Evolutionary conservation across 2,113 vertebrate genomes (phyloP), one percentile per base, ranked within the genome.

Genomic region (Chascanopsetta lugubris): DNA sequence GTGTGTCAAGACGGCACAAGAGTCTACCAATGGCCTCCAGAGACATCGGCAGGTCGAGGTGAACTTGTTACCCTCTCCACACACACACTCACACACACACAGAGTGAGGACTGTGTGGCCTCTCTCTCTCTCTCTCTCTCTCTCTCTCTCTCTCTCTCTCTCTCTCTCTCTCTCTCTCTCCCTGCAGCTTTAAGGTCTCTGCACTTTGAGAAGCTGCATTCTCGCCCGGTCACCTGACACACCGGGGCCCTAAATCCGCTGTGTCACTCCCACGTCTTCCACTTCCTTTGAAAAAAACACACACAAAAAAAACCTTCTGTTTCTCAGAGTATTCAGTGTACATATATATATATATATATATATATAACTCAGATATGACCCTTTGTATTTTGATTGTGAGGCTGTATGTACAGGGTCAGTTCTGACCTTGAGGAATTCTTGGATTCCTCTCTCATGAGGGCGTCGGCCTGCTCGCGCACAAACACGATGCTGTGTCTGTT

Each of bases 221-320:
- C 38, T 42, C 38, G 12, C 38, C 17, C 17, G 69, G 76, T 87
- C 85, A 87, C 72, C 83, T 86, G 81, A 87, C 59, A 62, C 70
- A 72, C 48, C 49, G 55, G 36, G 78, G 59, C 40, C 54, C 60
- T 34, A 49, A 51, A 66, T 26, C 56, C 20, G 45, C 53, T 51
- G 25, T 43, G 54, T 64, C 61, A 55, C 55, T 43, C 47, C 13
- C 42, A 4, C 8, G 18, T 36, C 29, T n/a, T 38, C 8, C 59
- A 17, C 49, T 30, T 43, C 20, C 46, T 60, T 61, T 21, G 0
- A 36, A 5, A 5, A 21, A 21, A 34, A 25, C n/a, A 51, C 32
- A 34, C 9, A 34, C 13, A n/a, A n/a, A n/a, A n/a, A n/a, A n/a
- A n/a, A 36, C 13, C 13, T 36, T 36, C 13, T 13, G 13, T 15